A percentile compares a stretch with the other conserved stretches of the same genome.
phyloP scores from a whole-genome alignment of 2,113 vertebrate genomes.

The Mormyrus lacerda region DNA sequence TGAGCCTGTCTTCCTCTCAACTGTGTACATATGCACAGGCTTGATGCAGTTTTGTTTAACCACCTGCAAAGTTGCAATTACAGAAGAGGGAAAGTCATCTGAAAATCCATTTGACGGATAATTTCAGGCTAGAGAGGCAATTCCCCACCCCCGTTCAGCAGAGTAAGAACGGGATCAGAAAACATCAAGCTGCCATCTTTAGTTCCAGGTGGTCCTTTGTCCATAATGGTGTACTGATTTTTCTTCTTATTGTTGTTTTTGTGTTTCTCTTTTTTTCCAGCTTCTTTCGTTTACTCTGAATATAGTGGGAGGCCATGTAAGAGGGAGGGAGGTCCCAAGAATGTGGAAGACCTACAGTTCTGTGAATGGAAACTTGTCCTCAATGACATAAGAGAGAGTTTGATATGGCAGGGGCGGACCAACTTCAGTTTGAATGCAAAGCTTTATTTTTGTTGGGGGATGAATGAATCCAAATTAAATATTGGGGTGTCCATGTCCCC shows the following conservation, averaged over 20 bases:
- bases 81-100: conserved; percentile 11
- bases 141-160: background rate
- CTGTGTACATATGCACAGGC: background rate
- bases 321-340: background rate
- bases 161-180: conserved; percentile 1
- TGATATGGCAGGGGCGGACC: background rate
- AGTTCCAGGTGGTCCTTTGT: conserved; percentile 22
- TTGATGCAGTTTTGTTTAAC: conserved; percentile 17
- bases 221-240: conserved; percentile 14
- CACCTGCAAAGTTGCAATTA: conserved; percentile 20
- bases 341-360: background rate
- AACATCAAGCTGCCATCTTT: conserved; percentile 12
- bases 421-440: background rate
- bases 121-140: background rate
- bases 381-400: background rate
- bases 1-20: background rate
- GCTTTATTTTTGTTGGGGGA: background rate
- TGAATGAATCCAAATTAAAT: background rate
- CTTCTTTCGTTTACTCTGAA: background rate
- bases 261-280: background rate
- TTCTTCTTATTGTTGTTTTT: conserved; percentile 1
- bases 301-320: background rate
- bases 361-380: background rate
- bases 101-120: background rate
- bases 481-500: background rate